phyloP scores from a whole-genome alignment of 2,888 invertebrate genomes.

The Melipona bicolor region DNA sequence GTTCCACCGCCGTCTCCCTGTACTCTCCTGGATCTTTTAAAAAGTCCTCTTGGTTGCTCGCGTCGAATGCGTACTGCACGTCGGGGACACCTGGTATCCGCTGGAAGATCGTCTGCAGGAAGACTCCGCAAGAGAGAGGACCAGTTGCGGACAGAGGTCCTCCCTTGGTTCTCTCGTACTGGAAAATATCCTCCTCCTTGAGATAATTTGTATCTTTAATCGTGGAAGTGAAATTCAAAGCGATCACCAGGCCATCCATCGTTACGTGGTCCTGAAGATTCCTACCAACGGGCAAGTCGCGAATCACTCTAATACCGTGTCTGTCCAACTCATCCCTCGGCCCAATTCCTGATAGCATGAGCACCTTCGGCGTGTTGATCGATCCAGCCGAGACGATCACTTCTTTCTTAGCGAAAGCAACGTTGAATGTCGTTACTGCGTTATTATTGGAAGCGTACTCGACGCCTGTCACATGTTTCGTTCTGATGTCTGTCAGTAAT shows the following conservation, averaged over 20 bases:
- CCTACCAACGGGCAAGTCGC: slow-evolving; percentile 84
- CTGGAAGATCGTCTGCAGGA: slow-evolving; percentile 87
- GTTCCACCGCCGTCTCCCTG: slow-evolving; percentile 85
- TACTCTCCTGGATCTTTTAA: slow-evolving; percentile 86
- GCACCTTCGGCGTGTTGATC: slow-evolving; percentile 85
- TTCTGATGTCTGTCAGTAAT: slow-evolving; percentile 84
- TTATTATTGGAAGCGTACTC: slow-evolving; percentile 76
- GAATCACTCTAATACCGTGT: slow-evolving; percentile 81
- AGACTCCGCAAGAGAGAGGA: slow-evolving; percentile 86
- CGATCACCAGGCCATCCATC: slow-evolving; percentile 82
- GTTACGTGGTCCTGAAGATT: slow-evolving; percentile 86
- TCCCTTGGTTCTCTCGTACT: slow-evolving; percentile 85
- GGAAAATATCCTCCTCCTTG: slow-evolving; percentile 79
- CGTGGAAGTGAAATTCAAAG: slow-evolving; percentile 75
- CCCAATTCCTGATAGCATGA: slow-evolving; percentile 86
- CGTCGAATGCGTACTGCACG: slow-evolving; percentile 89
- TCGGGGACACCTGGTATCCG: slow-evolving; percentile 86
- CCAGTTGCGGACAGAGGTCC: slow-evolving; percentile 85
- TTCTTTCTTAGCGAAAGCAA: slow-evolving; percentile 84
- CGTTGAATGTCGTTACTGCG: slow-evolving; percentile 75
- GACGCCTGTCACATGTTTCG: slow-evolving; percentile 83
- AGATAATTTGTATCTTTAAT: slow-evolving; percentile 71
- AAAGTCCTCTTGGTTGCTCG: slow-evolving; percentile 86
- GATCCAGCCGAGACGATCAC: slow-evolving; percentile 85
- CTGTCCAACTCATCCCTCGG: slow-evolving; percentile 81